Conservation (phyloP, 2,113 vertebrate species). For the Aplodontia rufa region DNA sequence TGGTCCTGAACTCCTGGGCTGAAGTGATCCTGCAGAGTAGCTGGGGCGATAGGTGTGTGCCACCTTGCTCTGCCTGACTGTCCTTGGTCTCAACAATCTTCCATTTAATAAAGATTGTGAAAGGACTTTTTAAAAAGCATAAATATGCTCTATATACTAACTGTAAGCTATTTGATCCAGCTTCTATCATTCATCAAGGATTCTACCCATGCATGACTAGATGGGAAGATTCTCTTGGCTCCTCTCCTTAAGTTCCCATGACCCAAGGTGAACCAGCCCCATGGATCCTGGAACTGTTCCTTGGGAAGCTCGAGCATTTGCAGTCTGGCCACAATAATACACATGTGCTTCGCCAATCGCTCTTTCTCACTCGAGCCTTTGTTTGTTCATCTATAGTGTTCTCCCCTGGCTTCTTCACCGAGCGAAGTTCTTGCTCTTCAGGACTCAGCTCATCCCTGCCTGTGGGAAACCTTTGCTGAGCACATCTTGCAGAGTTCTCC, state of each 20-base stretch:
- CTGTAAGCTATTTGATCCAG: background rate
- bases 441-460: background rate
- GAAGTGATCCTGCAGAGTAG: background rate
- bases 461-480: background rate
- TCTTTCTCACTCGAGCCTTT: background rate
- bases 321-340: background rate
- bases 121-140: background rate
- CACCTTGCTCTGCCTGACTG: fast-evolving
- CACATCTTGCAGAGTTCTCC: background rate
- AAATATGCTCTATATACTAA: background rate
- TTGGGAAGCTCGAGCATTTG: background rate
- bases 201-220: background rate
- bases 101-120: background rate
- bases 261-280: background rate
- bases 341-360: background rate
- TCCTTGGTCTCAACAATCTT: background rate
- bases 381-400: background rate
- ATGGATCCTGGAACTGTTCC: background rate
- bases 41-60: no score
- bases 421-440: background rate
- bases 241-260: background rate
- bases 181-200: background rate
- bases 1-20: background rate
- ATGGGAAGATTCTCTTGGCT: background rate
- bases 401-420: background rate